Evolutionary conservation across 2,888 invertebrate species (phyloP), one percentile per base, ranked within the genome.

Genomic region (Zaprionus lineosus): DNA sequence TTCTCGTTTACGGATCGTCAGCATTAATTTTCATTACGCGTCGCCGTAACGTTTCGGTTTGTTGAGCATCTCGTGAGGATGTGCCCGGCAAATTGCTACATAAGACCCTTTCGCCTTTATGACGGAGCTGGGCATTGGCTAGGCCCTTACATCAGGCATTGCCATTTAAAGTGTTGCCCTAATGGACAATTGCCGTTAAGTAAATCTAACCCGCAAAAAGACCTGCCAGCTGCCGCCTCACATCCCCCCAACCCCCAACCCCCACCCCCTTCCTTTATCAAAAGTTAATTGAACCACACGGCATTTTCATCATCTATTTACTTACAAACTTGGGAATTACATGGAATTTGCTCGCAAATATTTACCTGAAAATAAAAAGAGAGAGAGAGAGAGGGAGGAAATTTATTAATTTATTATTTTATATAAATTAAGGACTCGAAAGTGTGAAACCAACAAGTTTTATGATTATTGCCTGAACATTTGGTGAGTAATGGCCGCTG

Each of bases 21-120:
- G 85, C 85, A 81, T 85, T 83, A 85, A 81, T 81, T 81, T 81
- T 85, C 79, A 79, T 79, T 79, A 79, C 78, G 75, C 78, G 78
- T 79, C 72, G 74, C 75, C 65, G 73, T 78, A 75, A 83, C 85
- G 79, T 58, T 83, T 85, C 76, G 85, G 70, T 79, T 79, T 79
- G 85, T 81, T 81, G 86, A 83, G 74, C 81, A 84, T 65, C 12
- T 40, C 56, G 39, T 24, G 63, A 56, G 53, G 59, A 48, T 69
- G 47, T 59, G 57, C 57, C 56, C 5, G 44, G 68, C 55, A 68
- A 73, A 68, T 67, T 64, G 64, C 59, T 56, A 67, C 61, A 72
- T 48, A 66, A 67, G 69, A 72, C 73, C 69, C 67, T 72, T 72
- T 69, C 62, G 73, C 52, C 56, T 72, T 69, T 72, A 69, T 61